phyloP scores from a whole-genome alignment of 1,140 invertebrate genomes.

The Goniozus legneri region DNA sequence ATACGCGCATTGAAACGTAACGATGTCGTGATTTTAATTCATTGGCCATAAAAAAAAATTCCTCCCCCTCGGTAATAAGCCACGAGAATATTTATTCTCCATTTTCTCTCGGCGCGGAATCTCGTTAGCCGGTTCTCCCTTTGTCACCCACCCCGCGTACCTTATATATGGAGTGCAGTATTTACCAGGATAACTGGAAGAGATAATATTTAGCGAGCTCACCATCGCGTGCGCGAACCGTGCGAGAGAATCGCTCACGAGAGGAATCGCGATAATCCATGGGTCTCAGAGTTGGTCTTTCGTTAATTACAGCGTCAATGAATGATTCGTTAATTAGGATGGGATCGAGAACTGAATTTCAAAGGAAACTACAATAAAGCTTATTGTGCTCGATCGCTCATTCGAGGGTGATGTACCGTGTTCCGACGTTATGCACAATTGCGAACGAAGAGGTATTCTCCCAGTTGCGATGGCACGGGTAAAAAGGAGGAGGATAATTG shows the following conservation, averaged over 20 bases:
- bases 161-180: too few relatives aligned
- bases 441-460: slow-evolving; percentile 22
- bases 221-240: slow-evolving; percentile 17
- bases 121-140: too few relatives aligned
- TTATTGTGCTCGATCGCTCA: slow-evolving; percentile 42
- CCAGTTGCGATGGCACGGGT: too few relatives aligned
- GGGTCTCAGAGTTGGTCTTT: slow-evolving; percentile 32
- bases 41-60: too few relatives aligned
- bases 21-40: too few relatives aligned
- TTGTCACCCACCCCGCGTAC: too few relatives aligned
- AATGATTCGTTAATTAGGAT: slow-evolving; percentile 53
- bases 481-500: too few relatives aligned
- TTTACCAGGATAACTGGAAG: too few relatives aligned
- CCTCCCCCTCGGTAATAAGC: too few relatives aligned
- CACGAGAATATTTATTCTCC: too few relatives aligned
- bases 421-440: slow-evolving; percentile 30
- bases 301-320: slow-evolving; percentile 50
- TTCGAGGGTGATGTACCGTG: slow-evolving; percentile 30
- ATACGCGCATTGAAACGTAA: too few relatives aligned
- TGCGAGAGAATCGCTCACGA: slow-evolving; percentile 12
- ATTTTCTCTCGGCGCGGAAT: too few relatives aligned
- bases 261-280: slow-evolving; percentile 29
- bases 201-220: slow-evolving; percentile 19
- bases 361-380: slow-evolving; percentile 44
- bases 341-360: slow-evolving; percentile 38